Base-by-base conservation (phyloP, 2,113 vertebrate genomes). In the Gobiocypris rarus region DNA sequence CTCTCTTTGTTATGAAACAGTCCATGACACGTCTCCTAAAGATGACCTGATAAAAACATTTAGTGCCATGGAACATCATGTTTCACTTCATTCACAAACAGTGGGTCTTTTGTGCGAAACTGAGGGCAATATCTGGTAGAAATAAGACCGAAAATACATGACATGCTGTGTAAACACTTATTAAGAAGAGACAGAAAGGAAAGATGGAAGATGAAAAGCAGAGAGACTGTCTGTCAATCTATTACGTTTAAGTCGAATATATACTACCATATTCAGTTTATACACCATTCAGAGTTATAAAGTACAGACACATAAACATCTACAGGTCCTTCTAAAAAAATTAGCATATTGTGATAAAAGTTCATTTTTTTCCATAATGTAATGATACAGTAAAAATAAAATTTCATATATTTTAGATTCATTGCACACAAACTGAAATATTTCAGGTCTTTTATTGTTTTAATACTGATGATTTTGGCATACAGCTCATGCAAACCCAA, bases 71-170 rank as follows among this genome's bases (percentile, higher is more conserved):
- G 41, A 59, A 79, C 63, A 69, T 75, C 34, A 24, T 24, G 43
- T 61, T 50, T 76, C 71, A 69, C 70, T 34, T 65, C 26, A 65
- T 59, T 74, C 70, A 75, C 38, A 83, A 59, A 83, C 81, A 61
- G 38, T 73, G 52, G 54, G 17, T 41, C 70, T 75, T 83, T 43
- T 77, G 75, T 77, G 22, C 10, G n/a, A 77, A 59, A 41, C 13
- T 2, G 6, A 41, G 48, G 70, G 43, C 14, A 50, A 52, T 75
- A 75, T 19, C 73, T 75, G 26, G 9, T 3, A 28, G 70, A 73
- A 73, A 8, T 5, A 26, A 1, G 48, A 75, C 71, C 14, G 41
- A 75, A 75, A 75, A 75, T 17, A n/a, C 71, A 45, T 17, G 45
- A 52, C 45, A 28, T 50, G 45, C 19, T 75, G 43, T 52, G 26